A percentile compares a stretch with the other conserved stretches of the same genome.
These are phyloP conservation scores for Threskiornis aethiopicus DNA, from an alignment of 2,797 vertebrate species.

Conservation along the genomic window DNA sequence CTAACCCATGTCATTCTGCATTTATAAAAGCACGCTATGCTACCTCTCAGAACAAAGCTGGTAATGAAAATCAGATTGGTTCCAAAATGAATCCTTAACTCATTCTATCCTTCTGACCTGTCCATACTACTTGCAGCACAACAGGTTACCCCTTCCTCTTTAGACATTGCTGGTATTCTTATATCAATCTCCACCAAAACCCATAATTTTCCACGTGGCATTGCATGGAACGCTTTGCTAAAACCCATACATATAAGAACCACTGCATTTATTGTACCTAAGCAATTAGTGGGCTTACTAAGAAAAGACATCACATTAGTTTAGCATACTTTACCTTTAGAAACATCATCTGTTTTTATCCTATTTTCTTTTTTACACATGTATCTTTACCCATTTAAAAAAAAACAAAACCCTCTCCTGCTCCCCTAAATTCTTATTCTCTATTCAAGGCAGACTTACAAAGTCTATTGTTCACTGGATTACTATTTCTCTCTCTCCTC, in stretches of 20 bases:
- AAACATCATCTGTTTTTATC: neutral
- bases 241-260: neutral
- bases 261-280: neutral
- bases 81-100: neutral
- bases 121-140: neutral
- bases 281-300: neutral
- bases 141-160: neutral
- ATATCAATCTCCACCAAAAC: fast-evolving
- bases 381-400: neutral
- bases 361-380: neutral
- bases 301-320: neutral
- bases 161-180: neutral
- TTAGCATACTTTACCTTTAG: neutral
- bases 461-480: neutral
- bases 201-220: fast-evolving
- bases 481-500: neutral
- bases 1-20: neutral
- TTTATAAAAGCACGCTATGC: neutral
- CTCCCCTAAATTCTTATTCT: neutral
- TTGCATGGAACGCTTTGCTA: fast-evolving
- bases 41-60: neutral
- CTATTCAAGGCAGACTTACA: neutral
- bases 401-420: fast-evolving
- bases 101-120: neutral
- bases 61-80: neutral